Evolutionary conservation across 2,888 invertebrate species (phyloP).

Genomic region (Xylocampa areola): DNA sequence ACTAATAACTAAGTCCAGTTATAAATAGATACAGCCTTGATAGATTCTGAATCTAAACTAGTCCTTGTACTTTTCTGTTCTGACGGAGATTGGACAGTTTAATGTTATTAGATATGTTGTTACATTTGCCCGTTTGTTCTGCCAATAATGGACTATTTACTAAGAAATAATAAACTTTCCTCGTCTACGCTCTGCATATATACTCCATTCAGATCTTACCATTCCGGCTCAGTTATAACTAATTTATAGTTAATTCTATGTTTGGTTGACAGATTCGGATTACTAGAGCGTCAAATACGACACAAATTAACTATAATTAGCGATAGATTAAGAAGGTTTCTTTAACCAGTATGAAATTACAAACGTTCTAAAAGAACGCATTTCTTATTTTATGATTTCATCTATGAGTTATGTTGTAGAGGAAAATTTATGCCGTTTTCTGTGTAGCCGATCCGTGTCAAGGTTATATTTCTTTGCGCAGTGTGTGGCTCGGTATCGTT

Average conservation of each 20-base stretch:
- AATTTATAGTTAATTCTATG: conserved; percentile 59
- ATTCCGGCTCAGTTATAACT: conserved; percentile 59
- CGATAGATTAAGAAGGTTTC: conserved; percentile 65
- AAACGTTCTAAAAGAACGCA: neutral
- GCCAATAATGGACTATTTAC: conserved; percentile 16
- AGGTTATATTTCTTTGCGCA: conserved; percentile 23
- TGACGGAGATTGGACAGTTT: conserved; percentile 7
- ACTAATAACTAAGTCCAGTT: too few relatives aligned
- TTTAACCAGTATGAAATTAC: conserved; percentile 18
- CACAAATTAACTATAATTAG: conserved; percentile 81
- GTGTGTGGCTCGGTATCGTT: conserved; percentile 21
- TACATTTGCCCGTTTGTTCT: conserved; percentile 9
- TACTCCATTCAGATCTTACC: conserved; percentile 42
- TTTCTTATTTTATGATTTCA: conserved; percentile 19
- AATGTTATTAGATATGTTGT: conserved; percentile 16
- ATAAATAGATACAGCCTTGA: too few relatives aligned
- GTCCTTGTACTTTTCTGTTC: conserved; percentile 5
- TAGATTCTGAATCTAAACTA: too few relatives aligned
- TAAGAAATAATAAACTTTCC: conserved; percentile 27
- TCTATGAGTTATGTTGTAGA: conserved; percentile 4
- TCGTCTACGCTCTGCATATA: conserved; percentile 31
- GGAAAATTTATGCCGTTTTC: conserved; percentile 33
- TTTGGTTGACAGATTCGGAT: conserved; percentile 62
- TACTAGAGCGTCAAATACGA: conserved; percentile 73
- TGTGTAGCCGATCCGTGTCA: conserved; percentile 34